These are phyloP conservation scores for Muscicapa striata DNA, from an alignment of 2,797 vertebrate species.

Conservation along the genomic window DNA sequence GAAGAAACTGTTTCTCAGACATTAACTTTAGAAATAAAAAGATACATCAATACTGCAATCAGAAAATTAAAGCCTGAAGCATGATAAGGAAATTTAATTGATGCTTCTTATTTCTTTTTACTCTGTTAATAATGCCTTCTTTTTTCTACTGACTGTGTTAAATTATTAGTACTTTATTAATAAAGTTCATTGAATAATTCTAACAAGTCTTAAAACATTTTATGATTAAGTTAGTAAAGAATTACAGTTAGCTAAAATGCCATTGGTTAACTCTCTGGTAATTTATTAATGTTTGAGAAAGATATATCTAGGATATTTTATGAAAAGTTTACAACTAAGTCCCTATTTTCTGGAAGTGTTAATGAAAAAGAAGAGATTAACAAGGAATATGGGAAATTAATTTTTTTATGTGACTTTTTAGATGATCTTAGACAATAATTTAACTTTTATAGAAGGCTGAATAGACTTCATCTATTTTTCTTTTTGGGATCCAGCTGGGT, in stretches of 20 bases:
- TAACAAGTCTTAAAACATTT: neutral
- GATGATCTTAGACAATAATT: neutral
- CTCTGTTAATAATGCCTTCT: neutral
- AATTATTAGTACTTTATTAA: neutral
- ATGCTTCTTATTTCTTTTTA: neutral
- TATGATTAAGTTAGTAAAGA: neutral
- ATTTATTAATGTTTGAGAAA: neutral
- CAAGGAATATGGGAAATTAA: neutral
- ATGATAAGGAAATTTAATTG: neutral
- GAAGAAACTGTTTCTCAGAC: neutral
- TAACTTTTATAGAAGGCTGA: neutral
- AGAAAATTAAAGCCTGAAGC: constrained; percentile 23
- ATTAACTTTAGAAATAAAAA: neutral
- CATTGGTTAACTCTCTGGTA: neutral
- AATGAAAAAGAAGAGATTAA: neutral
- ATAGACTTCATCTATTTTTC: neutral
- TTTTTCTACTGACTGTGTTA: neutral
- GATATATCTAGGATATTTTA: neutral
- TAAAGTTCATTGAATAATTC: neutral
- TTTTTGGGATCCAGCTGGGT: neutral
- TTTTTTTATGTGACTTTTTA: neutral
- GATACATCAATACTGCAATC: neutral
- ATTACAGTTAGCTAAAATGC: neutral
- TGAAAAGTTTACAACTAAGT: neutral
- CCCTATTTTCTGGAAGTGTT: neutral